Evolutionary conservation across 2,888 invertebrate species (phyloP).

Genomic region (Limnephilus lunatus): DNA sequence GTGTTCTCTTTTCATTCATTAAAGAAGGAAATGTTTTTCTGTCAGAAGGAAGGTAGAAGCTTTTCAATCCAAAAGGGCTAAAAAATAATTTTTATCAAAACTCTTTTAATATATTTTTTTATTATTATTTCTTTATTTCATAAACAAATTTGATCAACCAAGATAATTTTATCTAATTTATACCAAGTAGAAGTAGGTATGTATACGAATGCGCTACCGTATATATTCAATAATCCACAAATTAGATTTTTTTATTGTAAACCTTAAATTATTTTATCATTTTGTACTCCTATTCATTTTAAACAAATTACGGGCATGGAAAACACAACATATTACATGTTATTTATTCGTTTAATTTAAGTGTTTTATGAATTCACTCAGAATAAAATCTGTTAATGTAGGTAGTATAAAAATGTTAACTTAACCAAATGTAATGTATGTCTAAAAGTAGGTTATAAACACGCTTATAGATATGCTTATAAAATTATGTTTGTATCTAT

Average conservation of each 20-base stretch:
- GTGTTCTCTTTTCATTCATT: background rate
- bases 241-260: background rate
- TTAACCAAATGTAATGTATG: background rate
- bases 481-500: slow-evolving; percentile 2
- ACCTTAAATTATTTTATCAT: background rate
- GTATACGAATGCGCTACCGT: slow-evolving; percentile 58
- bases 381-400: background rate
- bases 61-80: background rate
- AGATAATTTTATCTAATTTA: background rate
- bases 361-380: background rate
- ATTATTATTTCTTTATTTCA: background rate
- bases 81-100: background rate
- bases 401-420: background rate
- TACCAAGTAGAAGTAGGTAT: background rate
- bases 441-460: background rate
- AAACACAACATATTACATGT: background rate
- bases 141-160: background rate
- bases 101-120: background rate
- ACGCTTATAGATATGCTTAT: background rate
- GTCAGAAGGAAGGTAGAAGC: background rate
- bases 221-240: slow-evolving; percentile 28
- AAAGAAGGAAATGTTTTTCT: background rate
- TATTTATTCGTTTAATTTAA: background rate
- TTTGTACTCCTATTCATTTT: background rate
- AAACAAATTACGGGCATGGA: background rate